Conservation (phyloP, 2,113 vertebrate genomes). For the human region DNA sequence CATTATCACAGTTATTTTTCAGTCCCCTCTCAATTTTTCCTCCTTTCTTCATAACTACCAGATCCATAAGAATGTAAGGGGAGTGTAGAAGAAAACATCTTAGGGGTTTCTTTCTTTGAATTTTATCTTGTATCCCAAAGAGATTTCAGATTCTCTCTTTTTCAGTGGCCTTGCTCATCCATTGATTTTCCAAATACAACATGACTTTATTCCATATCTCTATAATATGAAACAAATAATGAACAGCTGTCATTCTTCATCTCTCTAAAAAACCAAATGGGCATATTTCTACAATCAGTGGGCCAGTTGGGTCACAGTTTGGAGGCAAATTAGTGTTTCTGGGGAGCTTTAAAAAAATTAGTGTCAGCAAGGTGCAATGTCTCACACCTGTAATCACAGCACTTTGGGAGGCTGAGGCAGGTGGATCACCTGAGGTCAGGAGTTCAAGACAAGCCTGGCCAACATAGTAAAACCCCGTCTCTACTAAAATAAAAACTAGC, state of each 20-base stretch:
- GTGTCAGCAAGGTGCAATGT: too few relatives aligned
- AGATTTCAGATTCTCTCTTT: not conserved
- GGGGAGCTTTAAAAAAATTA: not conserved
- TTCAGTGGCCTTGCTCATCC: not conserved
- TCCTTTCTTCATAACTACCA: not conserved
- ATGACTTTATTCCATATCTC: not conserved
- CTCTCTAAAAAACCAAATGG: not conserved
- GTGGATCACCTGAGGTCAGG: too few relatives aligned
- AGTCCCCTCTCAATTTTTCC: not conserved
- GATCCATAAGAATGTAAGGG: not conserved
- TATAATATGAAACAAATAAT: not conserved
- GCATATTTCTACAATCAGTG: not conserved
- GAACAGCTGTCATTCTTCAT: not conserved
- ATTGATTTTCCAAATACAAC: not conserved
- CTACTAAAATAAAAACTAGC: too few relatives aligned
- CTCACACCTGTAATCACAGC: too few relatives aligned
- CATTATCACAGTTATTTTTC: not conserved
- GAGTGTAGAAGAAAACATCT: not conserved
- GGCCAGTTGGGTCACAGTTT: not conserved
- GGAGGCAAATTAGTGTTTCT: not conserved
- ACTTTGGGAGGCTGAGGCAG: too few relatives aligned
- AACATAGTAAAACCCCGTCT: too few relatives aligned
- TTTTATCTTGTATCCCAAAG: not conserved
- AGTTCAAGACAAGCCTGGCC: too few relatives aligned
- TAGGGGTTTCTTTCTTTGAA: not conserved